Percentiles rank a stretch among this genome's conserved stretches.
These are phyloP conservation scores for Dinoponera quadriceps DNA, from an alignment of 1,140 invertebrate species.

Conservation along the genomic window DNA sequence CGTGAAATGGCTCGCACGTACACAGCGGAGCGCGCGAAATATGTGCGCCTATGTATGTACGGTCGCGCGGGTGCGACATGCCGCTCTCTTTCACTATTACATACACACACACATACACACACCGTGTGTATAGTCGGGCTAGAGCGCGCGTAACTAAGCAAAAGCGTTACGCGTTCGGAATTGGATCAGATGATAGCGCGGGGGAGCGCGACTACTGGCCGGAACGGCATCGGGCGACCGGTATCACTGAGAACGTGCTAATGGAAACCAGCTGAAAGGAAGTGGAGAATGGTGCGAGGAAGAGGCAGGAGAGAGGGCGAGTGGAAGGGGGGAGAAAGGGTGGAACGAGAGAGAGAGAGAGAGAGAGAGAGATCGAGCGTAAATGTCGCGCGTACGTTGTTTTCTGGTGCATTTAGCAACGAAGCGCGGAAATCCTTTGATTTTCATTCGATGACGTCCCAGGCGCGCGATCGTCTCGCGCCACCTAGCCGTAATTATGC, in stretches of 20 bases:
- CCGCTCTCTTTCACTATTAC: background rate
- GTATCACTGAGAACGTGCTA: conserved; percentile 41
- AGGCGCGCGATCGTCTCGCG: background rate
- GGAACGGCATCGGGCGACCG: conserved; percentile 10
- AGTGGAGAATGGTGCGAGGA: background rate
- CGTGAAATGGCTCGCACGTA: conserved; percentile 21
- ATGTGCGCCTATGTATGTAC: background rate
- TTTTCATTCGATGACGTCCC: conserved; percentile 1
- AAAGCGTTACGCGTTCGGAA: conserved; percentile 27
- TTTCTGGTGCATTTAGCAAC: conserved; percentile 41
- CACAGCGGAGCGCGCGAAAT: background rate
- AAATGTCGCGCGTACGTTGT: conserved; percentile 35
- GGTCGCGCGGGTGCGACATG: background rate
- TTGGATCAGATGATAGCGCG: conserved; percentile 45
- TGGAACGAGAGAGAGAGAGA: background rate
- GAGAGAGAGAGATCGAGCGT: background rate
- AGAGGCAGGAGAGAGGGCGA: background rate
- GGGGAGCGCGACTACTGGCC: conserved; percentile 10
- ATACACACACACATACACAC: too few relatives aligned
- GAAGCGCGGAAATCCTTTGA: conserved; percentile 39
- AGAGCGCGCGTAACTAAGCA: conserved; percentile 43
- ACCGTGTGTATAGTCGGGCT: background rate
- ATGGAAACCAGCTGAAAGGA: conserved; percentile 40
- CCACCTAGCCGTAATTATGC: conserved; percentile 3
- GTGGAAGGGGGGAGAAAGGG: conserved; percentile 7